Percentiles rank a stretch among this genome's conserved stretches.
These are phyloP conservation scores for Daubentonia madagascariensis DNA, from an alignment of 2,113 vertebrate genomes.

Conservation along the genomic window DNA sequence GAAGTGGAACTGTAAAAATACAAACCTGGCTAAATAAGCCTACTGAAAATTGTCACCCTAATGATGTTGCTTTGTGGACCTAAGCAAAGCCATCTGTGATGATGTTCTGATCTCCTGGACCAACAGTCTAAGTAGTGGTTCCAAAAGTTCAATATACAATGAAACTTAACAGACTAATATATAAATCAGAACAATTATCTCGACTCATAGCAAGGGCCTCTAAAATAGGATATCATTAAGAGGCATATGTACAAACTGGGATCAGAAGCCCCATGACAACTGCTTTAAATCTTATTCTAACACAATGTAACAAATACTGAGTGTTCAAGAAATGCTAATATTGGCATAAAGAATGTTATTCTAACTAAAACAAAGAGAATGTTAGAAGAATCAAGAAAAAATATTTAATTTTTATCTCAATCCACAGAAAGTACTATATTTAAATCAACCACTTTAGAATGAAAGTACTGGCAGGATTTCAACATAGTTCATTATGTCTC, in stretches of 20 bases:
- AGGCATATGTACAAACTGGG: neutral
- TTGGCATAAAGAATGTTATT: neutral
- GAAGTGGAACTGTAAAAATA: neutral
- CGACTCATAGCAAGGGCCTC: neutral
- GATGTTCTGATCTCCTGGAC: neutral
- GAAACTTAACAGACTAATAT: neutral
- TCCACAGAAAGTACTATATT: neutral
- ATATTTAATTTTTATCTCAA: neutral
- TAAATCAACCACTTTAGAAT: constrained; percentile 4
- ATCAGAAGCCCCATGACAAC: neutral
- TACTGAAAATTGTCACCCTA: neutral
- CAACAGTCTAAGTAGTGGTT: neutral
- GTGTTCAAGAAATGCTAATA: constrained; percentile 5
- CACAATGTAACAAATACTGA: neutral
- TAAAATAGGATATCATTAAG: neutral
- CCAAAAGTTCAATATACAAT: neutral
- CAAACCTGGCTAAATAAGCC: neutral
- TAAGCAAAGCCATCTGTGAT: neutral
- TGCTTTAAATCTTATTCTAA: neutral
- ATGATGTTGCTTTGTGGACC: neutral
- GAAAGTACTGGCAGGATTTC: constrained; percentile 13
- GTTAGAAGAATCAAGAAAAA: constrained; percentile 1
- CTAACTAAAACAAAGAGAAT: neutral
- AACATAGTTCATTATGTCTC: neutral
- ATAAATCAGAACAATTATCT: neutral